Conservation (phyloP, 1,140 invertebrate species). For the Penaeus chinensis region DNA sequence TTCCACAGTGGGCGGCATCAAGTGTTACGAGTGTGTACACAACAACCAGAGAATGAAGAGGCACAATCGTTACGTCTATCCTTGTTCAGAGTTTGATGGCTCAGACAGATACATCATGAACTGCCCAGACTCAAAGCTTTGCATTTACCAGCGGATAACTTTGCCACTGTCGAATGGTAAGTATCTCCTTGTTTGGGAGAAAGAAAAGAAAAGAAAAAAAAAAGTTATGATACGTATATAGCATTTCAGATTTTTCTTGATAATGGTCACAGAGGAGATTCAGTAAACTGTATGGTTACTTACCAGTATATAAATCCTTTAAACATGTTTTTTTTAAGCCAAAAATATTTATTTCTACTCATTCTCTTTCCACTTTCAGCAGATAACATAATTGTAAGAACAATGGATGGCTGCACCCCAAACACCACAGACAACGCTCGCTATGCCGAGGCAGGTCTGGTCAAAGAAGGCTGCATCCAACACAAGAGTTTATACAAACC, state of each 20-base stretch:
- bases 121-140: constrained; percentile 84
- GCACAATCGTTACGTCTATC: constrained; percentile 68
- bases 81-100: constrained; percentile 80
- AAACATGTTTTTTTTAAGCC: background rate
- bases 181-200: background rate
- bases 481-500: constrained; percentile 69
- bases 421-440: constrained; percentile 76
- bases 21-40: constrained; percentile 79
- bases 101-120: constrained; percentile 74
- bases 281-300: too few species aligned
- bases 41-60: constrained; percentile 61
- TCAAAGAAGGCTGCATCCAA: constrained; percentile 73
- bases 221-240: background rate
- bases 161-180: constrained; percentile 45
- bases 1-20: constrained; percentile 52
- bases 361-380: constrained; percentile 65
- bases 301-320: too few species aligned
- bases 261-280: too few species aligned
- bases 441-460: constrained; percentile 74
- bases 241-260: background rate
- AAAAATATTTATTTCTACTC: background rate
- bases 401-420: constrained; percentile 78
- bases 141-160: constrained; percentile 66
- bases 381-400: constrained; percentile 74
- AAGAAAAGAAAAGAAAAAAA: background rate